Evolutionary conservation across 2,113 vertebrate genomes (phyloP).

Genomic region (Grus americana): DNA sequence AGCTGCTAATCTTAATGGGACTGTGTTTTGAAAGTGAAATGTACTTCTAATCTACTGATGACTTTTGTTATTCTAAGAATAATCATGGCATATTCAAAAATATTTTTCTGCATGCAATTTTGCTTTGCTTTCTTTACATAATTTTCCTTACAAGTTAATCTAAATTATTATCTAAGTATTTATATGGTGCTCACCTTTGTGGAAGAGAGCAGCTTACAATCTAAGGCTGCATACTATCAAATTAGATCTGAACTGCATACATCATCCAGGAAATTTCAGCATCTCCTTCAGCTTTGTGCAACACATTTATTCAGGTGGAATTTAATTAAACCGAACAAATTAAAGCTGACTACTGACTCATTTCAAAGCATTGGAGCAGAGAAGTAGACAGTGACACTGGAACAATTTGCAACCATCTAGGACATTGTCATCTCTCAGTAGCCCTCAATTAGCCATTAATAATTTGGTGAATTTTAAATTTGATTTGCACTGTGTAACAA

Average conservation of each 20-base stretch:
- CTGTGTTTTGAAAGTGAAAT: constrained; percentile 1
- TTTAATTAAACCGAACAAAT: constrained; percentile 59
- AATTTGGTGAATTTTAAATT: constrained; percentile 50
- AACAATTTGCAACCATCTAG: constrained; percentile 29
- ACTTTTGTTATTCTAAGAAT: background rate
- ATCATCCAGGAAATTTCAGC: constrained; percentile 33
- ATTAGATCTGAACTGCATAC: background rate
- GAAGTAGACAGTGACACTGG: background rate
- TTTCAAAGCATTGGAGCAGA: constrained; percentile 19
- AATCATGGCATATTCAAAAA: background rate
- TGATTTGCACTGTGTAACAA: background rate
- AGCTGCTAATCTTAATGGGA: background rate
- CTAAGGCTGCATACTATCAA: background rate
- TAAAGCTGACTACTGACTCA: constrained; percentile 44
- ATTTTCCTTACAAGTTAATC: background rate
- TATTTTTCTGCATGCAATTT: background rate
- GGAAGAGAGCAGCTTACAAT: background rate
- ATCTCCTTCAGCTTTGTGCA: background rate
- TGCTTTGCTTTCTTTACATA: background rate
- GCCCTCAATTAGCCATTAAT: constrained; percentile 38
- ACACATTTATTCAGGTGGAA: constrained; percentile 51
- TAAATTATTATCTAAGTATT: background rate
- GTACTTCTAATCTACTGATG: background rate
- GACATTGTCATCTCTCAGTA: background rate
- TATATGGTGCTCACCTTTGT: background rate